These are phyloP conservation scores for Eulemur macaco DNA, from an alignment of 2,113 vertebrate genomes.

Conservation along the genomic window DNA sequence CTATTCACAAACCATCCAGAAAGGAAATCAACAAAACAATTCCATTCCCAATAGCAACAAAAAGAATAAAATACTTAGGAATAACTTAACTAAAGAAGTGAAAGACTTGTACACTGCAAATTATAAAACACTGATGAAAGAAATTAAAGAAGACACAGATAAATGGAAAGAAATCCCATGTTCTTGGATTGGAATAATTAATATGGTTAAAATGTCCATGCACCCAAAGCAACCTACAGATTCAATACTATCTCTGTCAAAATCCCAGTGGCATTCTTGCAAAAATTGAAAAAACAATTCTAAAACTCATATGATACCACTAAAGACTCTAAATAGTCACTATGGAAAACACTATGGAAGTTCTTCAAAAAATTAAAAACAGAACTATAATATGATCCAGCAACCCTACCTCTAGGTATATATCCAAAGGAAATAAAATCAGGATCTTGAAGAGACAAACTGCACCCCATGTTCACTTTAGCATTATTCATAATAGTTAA, in stretches of 20 bases:
- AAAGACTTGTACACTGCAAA: not conserved
- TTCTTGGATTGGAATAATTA: not conserved
- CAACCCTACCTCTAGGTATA: not conserved
- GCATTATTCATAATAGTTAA: not conserved
- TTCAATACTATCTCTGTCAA: not conserved
- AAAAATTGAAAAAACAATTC: not conserved
- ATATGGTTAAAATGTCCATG: not conserved
- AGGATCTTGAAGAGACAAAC: not conserved
- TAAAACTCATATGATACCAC: not conserved
- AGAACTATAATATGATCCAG: not conserved
- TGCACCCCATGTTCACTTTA: not conserved
- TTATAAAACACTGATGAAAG: not conserved
- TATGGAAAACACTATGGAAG: not conserved
- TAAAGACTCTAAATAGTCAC: not conserved
- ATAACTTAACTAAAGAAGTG: not conserved
- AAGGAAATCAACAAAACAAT: not conserved
- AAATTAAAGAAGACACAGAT: not conserved
- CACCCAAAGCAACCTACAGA: not conserved
- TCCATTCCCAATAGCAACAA: not conserved
- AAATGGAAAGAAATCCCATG: not conserved
- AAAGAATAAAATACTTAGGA: not conserved
- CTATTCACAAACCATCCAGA: not conserved
- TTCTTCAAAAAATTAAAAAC: not conserved
- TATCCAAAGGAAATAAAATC: not conserved
- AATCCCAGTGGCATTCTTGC: not conserved